These are phyloP conservation scores for Heliangelus exortis DNA, from an alignment of 2,797 vertebrate genomes.

Conservation along the genomic window DNA sequence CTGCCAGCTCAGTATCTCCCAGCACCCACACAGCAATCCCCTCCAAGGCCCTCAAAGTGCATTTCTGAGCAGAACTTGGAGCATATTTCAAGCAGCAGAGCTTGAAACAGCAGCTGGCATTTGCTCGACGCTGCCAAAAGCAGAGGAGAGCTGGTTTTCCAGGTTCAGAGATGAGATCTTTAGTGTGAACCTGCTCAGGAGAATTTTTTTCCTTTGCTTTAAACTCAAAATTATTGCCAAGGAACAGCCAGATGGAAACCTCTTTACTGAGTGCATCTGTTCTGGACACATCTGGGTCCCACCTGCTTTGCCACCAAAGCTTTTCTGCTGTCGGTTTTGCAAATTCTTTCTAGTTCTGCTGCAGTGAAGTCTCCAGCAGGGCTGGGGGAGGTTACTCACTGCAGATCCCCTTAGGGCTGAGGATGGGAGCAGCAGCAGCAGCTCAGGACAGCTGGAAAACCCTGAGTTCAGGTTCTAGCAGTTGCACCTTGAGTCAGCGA, in stretches of 20 bases:
- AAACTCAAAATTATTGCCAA: neutral
- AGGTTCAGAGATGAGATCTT: neutral
- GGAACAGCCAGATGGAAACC: neutral
- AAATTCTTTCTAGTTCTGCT: neutral
- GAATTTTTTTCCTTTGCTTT: neutral
- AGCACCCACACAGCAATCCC: neutral
- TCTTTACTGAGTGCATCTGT: neutral
- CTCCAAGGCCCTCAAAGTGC: neutral
- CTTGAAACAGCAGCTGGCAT: neutral
- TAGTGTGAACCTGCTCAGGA: rapidly evolving
- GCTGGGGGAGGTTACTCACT: neutral
- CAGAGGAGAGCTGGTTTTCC: neutral
- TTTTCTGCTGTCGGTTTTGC: neutral
- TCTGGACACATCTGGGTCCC: neutral
- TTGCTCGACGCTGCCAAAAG: neutral
- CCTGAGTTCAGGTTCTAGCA: neutral
- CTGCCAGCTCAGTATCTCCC: neutral
- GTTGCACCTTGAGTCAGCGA: neutral
- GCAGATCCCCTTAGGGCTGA: neutral
- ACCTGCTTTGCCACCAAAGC: neutral
- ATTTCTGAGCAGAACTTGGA: neutral
- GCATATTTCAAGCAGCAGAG: neutral
- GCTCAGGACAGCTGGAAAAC: neutral
- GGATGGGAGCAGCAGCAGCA: neutral
- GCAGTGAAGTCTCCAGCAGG: neutral